Percentiles rank a stretch among this genome's conserved stretches.
phyloP scores from a whole-genome alignment of 2,888 invertebrate genomes.

The Theretra japonica region DNA sequence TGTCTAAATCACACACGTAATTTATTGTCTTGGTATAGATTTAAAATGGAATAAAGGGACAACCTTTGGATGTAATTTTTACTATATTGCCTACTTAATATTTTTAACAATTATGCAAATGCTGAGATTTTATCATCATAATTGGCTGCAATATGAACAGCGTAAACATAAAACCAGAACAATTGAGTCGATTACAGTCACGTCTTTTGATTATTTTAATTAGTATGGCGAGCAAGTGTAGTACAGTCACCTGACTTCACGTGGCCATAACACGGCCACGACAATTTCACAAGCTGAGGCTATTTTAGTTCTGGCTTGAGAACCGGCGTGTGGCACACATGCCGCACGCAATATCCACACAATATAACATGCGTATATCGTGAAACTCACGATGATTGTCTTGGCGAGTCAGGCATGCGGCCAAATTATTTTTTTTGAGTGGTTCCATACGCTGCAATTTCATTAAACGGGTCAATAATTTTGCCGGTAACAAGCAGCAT shows the following conservation, averaged over 20 bases:
- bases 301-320: slow-evolving; percentile 76
- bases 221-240: slow-evolving; percentile 32
- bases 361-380: slow-evolving; percentile 30
- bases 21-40: background rate
- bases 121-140: background rate
- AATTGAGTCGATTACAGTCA: background rate
- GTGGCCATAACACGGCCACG: slow-evolving; percentile 48
- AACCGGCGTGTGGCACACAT: slow-evolving; percentile 45
- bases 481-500: background rate
- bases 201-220: slow-evolving; percentile 8
- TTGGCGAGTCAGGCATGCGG: background rate
- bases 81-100: no score
- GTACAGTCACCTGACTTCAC: slow-evolving; percentile 54
- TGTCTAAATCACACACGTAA: background rate
- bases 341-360: slow-evolving; percentile 30
- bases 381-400: slow-evolving; percentile 21
- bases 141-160: background rate
- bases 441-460: background rate
- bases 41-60: background rate
- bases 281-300: slow-evolving; percentile 66
- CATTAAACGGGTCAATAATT: background rate
- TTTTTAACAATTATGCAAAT: background rate
- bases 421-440: background rate
- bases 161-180: background rate
- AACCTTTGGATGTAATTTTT: no score